These are phyloP conservation scores for Miniopterus natalensis DNA, from an alignment of 2,113 vertebrate species.

Conservation along the genomic window DNA sequence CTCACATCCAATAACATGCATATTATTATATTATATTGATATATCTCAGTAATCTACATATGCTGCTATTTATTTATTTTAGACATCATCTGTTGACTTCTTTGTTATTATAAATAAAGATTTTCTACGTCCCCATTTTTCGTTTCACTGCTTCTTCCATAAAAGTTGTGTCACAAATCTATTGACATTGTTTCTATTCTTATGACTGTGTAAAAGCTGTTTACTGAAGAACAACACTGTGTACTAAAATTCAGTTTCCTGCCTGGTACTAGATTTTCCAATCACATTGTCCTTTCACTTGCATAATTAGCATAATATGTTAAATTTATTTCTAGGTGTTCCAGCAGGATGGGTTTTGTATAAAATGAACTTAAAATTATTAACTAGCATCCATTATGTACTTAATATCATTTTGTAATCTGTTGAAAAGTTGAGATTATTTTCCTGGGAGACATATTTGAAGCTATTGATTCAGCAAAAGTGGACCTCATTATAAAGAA, in stretches of 20 bases:
- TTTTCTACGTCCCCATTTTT: neutral
- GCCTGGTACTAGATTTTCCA: conserved; percentile 18
- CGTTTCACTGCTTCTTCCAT: neutral
- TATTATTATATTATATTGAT: neutral
- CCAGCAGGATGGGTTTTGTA: conserved; percentile 44
- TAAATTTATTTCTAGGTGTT: conserved; percentile 15
- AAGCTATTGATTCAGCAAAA: neutral
- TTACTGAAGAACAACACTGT: neutral
- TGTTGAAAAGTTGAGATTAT: neutral
- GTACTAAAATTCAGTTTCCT: conserved; percentile 12
- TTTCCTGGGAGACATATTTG: neutral
- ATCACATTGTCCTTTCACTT: conserved; percentile 27
- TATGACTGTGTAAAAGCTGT: neutral
- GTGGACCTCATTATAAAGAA: neutral
- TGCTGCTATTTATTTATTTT: neutral
- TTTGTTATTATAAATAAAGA: neutral
- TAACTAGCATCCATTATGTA: neutral
- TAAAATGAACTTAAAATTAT: conserved; percentile 39
- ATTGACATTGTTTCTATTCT: neutral
- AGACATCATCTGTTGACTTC: neutral
- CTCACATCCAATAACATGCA: neutral
- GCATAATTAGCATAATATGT: conserved; percentile 7
- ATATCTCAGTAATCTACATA: neutral
- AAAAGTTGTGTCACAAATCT: neutral
- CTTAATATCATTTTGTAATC: conserved; percentile 18